phyloP scores from a whole-genome alignment of 2,888 invertebrate species.

The Aphrophora alni region DNA sequence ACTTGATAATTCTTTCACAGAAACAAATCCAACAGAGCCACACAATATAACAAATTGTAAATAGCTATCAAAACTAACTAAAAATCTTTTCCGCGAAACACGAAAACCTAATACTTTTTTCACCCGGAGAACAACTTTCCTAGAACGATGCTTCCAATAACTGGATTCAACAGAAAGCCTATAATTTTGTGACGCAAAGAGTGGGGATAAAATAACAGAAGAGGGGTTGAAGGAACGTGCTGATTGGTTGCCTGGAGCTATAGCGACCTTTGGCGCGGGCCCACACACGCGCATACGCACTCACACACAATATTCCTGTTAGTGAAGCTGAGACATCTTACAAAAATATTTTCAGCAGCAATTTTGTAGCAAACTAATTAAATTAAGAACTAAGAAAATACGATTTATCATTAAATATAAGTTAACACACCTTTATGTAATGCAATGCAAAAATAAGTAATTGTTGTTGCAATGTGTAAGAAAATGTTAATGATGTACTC shows the following conservation, averaged over 20 bases:
- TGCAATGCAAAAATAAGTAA: too few species aligned
- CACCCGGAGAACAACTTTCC: not conserved
- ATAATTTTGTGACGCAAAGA: not conserved
- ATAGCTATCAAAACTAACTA: not conserved
- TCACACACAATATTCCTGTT: not conserved
- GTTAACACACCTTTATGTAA: too few species aligned
- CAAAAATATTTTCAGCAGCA: too few species aligned
- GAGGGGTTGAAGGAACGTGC: not conserved
- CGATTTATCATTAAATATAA: too few species aligned
- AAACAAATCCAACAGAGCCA: not conserved
- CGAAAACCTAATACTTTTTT: not conserved
- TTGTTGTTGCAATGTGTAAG: too few species aligned
- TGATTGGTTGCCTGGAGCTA: not conserved
- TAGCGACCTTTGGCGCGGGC: slow-evolving; percentile 34
- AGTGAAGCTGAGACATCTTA: not conserved
- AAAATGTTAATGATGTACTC: too few species aligned
- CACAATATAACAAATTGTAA: not conserved
- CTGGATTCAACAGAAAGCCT: not conserved
- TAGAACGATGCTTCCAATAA: not conserved
- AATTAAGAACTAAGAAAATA: too few species aligned
- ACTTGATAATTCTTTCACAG: not conserved
- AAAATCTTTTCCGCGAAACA: not conserved
- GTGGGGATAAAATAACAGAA: not conserved
- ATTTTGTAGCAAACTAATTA: too few species aligned
- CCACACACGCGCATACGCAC: slow-evolving; percentile 27